These are phyloP conservation scores for Acheta domesticus DNA, from an alignment of 2,888 invertebrate genomes.

Conservation along the genomic window DNA sequence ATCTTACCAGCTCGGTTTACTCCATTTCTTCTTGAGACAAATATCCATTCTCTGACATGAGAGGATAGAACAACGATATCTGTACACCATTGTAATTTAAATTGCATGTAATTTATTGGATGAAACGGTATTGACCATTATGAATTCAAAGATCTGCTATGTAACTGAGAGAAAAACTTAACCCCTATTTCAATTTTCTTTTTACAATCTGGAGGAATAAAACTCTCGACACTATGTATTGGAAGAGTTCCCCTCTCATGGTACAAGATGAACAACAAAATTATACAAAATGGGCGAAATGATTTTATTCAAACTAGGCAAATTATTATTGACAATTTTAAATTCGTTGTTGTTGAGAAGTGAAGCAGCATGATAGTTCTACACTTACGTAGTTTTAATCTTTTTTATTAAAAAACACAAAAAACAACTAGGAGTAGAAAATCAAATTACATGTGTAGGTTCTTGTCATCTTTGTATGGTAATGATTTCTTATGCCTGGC, in stretches of 20 bases:
- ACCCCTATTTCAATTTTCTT: neutral
- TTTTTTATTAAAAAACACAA: no score
- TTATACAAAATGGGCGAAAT: neutral
- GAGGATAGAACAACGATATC: neutral
- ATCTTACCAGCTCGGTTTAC: neutral
- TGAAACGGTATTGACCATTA: neutral
- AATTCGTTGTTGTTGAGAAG: neutral
- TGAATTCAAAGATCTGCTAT: neutral
- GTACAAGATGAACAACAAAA: constrained; percentile 3
- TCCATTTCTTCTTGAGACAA: constrained; percentile 1
- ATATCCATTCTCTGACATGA: constrained; percentile 2
- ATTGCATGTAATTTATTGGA: neutral
- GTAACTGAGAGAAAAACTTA: neutral
- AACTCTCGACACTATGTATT: neutral
- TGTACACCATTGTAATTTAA: neutral
- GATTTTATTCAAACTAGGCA: neutral
- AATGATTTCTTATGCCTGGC: constrained; percentile 22
- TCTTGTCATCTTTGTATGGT: neutral
- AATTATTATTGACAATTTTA: neutral
- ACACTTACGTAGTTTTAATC: no score
- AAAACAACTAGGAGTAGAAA: neutral
- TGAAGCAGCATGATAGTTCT: constrained; percentile 5
- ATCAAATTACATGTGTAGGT: neutral
- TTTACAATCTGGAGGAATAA: neutral
- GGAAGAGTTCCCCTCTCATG: neutral